phyloP scores from a whole-genome alignment of 1,140 invertebrate genomes.

The Phthorimaea operculella region DNA sequence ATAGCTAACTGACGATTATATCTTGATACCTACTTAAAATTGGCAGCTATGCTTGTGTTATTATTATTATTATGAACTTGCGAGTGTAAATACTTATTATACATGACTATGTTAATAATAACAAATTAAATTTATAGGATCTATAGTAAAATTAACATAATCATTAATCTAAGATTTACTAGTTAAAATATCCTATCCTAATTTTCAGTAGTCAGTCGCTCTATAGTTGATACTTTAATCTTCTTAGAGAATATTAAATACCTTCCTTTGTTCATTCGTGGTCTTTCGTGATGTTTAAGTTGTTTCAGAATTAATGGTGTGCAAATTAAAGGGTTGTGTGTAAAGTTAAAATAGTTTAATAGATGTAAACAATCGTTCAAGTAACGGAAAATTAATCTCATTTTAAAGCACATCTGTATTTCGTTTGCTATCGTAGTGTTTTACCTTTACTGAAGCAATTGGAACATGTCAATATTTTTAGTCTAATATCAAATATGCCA shows the following conservation, averaged over 20 bases:
- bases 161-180: constrained; percentile 59
- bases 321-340: constrained; percentile 68
- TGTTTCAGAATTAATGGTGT: constrained; percentile 59
- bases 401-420: constrained; percentile 41
- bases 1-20: neutral
- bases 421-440: constrained; percentile 21
- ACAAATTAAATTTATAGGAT: constrained; percentile 60
- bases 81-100: constrained; percentile 61
- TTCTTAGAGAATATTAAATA: constrained; percentile 33
- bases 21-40: constrained; percentile 28
- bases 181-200: constrained; percentile 52
- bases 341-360: constrained; percentile 65
- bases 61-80: constrained; percentile 41
- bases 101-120: constrained; percentile 60
- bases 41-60: constrained; percentile 54
- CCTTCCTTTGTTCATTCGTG: constrained; percentile 27
- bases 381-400: constrained; percentile 40
- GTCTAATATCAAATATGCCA: constrained; percentile 50
- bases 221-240: constrained; percentile 42
- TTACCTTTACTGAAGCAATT: constrained; percentile 21
- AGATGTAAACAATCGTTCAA: constrained; percentile 52
- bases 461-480: constrained; percentile 34
- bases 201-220: constrained; percentile 58
- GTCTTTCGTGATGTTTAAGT: constrained; percentile 35
- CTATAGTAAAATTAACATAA: constrained; percentile 62